phyloP scores from a whole-genome alignment of 2,888 invertebrate genomes.

The Synanthedon andrenaeformis region DNA sequence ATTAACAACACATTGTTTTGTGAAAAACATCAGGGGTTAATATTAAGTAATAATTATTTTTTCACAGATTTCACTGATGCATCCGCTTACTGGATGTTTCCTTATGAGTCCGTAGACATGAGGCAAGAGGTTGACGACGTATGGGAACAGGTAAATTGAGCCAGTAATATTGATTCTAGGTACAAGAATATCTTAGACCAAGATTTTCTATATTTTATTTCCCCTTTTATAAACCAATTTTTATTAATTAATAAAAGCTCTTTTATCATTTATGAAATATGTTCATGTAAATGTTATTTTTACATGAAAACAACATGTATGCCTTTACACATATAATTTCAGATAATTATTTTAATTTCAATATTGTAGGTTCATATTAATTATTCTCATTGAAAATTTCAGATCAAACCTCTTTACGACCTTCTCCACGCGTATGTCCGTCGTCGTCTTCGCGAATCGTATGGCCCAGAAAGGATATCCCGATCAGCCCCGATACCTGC shows the following conservation, averaged over 20 bases:
- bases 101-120: slow-evolving; percentile 83
- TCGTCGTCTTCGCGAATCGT: slow-evolving; percentile 82
- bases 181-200: not conserved
- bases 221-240: too few species aligned
- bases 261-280: too few species aligned
- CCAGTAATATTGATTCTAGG: not conserved
- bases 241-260: too few species aligned
- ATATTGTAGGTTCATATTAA: not conserved
- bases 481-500: slow-evolving; percentile 86
- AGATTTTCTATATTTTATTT: too few species aligned
- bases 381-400: slow-evolving; percentile 4
- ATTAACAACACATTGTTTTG: too few species aligned
- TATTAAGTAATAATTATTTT: not conserved
- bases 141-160: slow-evolving; percentile 75
- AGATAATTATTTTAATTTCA: not conserved
- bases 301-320: too few species aligned
- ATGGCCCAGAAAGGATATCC: slow-evolving; percentile 85
- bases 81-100: slow-evolving; percentile 90
- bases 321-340: too few species aligned
- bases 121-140: slow-evolving; percentile 83
- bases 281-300: too few species aligned
- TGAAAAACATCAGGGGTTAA: not conserved
- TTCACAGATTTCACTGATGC: slow-evolving; percentile 86
- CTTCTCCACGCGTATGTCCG: slow-evolving; percentile 91
- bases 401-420: slow-evolving; percentile 86